Evolutionary conservation across 2,797 vertebrate species (phyloP), one percentile per base, ranked within the genome.

Genomic region (Okamejei kenojei): DNA sequence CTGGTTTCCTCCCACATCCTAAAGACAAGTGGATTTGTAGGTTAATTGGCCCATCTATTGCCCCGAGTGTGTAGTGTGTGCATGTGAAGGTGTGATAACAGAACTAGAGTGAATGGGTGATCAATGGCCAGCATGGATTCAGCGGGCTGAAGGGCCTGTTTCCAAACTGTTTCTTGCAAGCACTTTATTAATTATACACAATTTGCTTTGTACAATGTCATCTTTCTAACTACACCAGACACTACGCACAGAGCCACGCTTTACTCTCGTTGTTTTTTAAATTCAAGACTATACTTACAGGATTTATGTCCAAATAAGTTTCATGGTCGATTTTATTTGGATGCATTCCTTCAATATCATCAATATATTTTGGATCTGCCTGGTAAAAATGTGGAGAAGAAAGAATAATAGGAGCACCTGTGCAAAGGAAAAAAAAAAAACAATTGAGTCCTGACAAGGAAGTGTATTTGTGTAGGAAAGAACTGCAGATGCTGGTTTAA

Each of bases 331-430:
- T 97, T 94, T 98, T 97, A 0, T 94, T 96, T 0, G 99, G 99
- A 9, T 93, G 95, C 97, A 99, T 98, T 93, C 98, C 98, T 0
- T 96, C 94, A 65, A 99, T 95, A 92, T 96, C 97, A 15, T 96
- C 93, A 90, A 96, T 35, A 93, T 95, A 98, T 93, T 95, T 97
- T 45, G 97, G 94, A 94, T 98, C 99, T 1, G 97, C 98, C 95
- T 98, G 97, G 95, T 99, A 99, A 95, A 99, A 99, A 95, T 99
- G 99, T 3, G 99, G 99, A 29, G 98, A 97, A 0, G 99, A 99
- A 95, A 99, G 96, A 86, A 99, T 94, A 94, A 99, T 98, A 0
- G 99, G 99, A 8, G 97, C 98, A 93, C 97, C 99, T 99, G 95
- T 84, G 65, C 7, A 54, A 95, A 93, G 94, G 95, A 93, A 94